These are phyloP conservation scores for Umimayanthus chanpuru DNA, from an alignment of 92 coral and sea anemone species.

Conservation along the genomic window DNA sequence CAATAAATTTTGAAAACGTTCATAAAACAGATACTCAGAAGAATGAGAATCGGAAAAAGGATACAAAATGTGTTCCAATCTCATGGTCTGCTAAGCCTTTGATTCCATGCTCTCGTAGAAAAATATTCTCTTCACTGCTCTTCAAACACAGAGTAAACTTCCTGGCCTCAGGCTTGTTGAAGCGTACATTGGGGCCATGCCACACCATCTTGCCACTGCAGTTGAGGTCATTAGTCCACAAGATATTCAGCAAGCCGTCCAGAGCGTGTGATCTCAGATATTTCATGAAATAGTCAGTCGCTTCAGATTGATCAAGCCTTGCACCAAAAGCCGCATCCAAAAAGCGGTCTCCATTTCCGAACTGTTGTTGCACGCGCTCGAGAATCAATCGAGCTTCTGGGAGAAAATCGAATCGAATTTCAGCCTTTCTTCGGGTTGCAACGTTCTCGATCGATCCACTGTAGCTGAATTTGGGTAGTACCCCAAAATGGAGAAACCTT, in stretches of 20 bases:
- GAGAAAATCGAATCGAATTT: slow-evolving; percentile 83
- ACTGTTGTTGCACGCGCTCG: slow-evolving; percentile 85
- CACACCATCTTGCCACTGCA: slow-evolving; percentile 91
- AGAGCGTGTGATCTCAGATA: slow-evolving; percentile 81
- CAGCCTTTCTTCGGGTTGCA: slow-evolving; percentile 67
- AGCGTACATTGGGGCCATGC: slow-evolving; percentile 92
- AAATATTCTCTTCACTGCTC: slow-evolving; percentile 80
- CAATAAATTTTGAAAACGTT: neutral
- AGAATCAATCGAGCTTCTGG: slow-evolving; percentile 85
- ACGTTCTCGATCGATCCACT: slow-evolving; percentile 68
- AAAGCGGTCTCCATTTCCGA: slow-evolving; percentile 85
- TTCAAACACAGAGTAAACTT: slow-evolving; percentile 84
- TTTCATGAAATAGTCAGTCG: slow-evolving; percentile 72
- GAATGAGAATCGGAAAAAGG: slow-evolving; percentile 49
- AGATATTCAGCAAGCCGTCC: slow-evolving; percentile 83
- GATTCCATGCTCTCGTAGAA: slow-evolving; percentile 87
- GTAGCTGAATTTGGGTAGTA: slow-evolving; percentile 69
- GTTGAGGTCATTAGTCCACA: slow-evolving; percentile 90
- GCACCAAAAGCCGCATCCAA: slow-evolving; percentile 87
- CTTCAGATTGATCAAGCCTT: slow-evolving; percentile 70
- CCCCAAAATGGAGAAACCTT: slow-evolving; percentile 77
- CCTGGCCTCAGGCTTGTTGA: slow-evolving; percentile 91
- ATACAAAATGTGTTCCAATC: slow-evolving; percentile 99
- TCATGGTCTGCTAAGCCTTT: slow-evolving; percentile 94
- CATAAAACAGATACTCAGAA: neutral